Base-by-base conservation (phyloP, 2,113 vertebrate species). In the Bufo gargarizans region DNA sequence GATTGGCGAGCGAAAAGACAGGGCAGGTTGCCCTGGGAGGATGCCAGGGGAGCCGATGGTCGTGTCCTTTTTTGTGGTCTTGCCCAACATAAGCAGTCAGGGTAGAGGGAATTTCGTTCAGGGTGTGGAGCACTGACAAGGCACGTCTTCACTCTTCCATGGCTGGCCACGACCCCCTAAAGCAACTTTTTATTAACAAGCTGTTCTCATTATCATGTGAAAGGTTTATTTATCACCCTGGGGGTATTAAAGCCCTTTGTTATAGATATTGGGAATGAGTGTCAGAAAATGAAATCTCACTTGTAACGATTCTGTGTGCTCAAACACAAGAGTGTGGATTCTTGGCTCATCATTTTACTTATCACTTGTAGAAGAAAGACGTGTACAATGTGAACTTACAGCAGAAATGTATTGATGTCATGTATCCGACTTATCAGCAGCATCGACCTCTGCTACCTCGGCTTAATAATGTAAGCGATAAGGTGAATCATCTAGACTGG, bases 101-200 rank as follows among this genome's bases (percentile, higher is more conserved):
- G 0, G 33, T 33, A 1, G 33, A 33, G 33, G 33, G 33, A 33
- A 33, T 33, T 33, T 33, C 33, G 33, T 1, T 33, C 33, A 33
- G 33, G 33, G 33, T 33, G 33, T 33, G 33, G 33, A 33, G 33
- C 33, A 33, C 33, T 33, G 33, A 33, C 33, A 33, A 33, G 33
- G 33, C 33, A 33, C 33, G 33, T 33, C 33, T 33, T 33, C 1
- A 33, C 33, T 33, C 33, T 33, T 33, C 33, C 33, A 33, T 33
- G 33, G 33, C 33, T 33, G 33, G 33, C 33, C 33, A 33, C 33
- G 33, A 33, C 33, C 33, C 33, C 33, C 33, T 33, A 33, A 33
- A 84, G 85, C 85, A 91, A 85, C 78, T 55, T 43, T 69, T 61
- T 77, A 82, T 81, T 88, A 47, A 82, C 86, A 88, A 86, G 86